Base-by-base conservation (phyloP, 2,888 invertebrate genomes). In the Drosophila yooni region DNA sequence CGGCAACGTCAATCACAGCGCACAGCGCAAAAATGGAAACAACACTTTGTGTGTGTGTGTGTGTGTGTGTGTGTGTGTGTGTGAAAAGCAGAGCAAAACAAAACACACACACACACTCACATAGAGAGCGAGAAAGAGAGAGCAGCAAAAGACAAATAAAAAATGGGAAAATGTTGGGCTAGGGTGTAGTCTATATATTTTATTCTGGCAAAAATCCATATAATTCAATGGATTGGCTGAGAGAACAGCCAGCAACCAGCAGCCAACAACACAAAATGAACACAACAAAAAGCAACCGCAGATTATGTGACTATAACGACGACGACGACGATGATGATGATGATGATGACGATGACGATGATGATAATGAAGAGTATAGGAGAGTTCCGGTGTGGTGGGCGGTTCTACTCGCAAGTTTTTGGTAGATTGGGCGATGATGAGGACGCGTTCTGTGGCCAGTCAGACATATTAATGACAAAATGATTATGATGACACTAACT, bases 401-500 rank as follows among this genome's bases (percentile, higher is more conserved):
- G 21, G 21, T 25, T 43, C 21, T 33, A n/a, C 10, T 52, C 18
- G 48, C 15, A 21, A 11, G 57, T 48, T 56, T 50, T 60, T n/a
- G 52, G 61, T 43, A 48, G 67, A 40, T 51, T 63, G 66, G 43
- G 25, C 54, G 43, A 46, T 67, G 51, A 69, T 65, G 67, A 53
- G 77, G 51, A 70, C 67, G 72, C 69, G 62, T 71, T 79, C 63
- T 81, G 85, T 84, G 84, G 81, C 76, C 88, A 85, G 87, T 84
- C 91, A 91, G 88, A 91, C 89, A 91, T 88, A 91, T 91, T 91
- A 90, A 91, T 91, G 91, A 82, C 90, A 90, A 91, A 89, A 91
- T 91, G 89, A 91, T 91, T 91, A 91, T 91, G 86, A 90, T 89
- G 90, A 91, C 90, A 86, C 86, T 74, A 76, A 81, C 74, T 76